A percentile compares a stretch with the other conserved stretches of the same genome.
Evolutionary conservation across 2,888 invertebrate genomes (phyloP).

Genomic region (Pachycephus smyrnensis): DNA sequence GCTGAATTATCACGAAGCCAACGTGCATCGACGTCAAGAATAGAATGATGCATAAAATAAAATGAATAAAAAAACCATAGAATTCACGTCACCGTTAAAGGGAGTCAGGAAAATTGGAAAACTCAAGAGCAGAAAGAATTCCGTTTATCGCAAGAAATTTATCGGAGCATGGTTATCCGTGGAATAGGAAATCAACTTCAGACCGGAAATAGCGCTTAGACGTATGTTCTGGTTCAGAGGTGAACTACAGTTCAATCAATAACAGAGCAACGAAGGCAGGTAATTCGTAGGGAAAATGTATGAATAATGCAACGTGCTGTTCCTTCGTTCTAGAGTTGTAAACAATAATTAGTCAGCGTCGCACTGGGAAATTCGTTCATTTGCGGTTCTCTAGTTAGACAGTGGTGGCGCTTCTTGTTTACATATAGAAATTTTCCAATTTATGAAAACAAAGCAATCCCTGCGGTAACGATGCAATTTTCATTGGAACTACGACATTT

Average conservation of each 20-base stretch:
- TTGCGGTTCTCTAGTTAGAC: neutral
- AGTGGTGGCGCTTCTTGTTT: neutral
- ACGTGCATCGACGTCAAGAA: neutral
- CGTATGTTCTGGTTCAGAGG: neutral
- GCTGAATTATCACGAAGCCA: neutral
- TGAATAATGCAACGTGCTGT: conserved; percentile 39
- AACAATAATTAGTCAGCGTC: conserved; percentile 42
- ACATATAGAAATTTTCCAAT: neutral
- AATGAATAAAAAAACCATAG: neutral
- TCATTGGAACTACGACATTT: neutral
- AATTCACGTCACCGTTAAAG: neutral
- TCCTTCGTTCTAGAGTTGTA: conserved; percentile 19
- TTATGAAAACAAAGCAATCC: neutral
- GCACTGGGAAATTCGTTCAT: neutral
- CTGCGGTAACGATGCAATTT: neutral
- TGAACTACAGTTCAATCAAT: conserved; percentile 28
- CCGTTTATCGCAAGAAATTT: neutral
- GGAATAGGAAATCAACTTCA: neutral
- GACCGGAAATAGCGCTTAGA: neutral
- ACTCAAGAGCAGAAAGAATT: neutral
- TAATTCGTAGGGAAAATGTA: conserved; percentile 42
- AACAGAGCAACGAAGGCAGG: conserved; percentile 32
- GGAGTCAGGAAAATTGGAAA: neutral
- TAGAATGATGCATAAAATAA: neutral
- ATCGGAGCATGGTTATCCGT: neutral